Evolutionary conservation across 1,140 invertebrate species (phyloP), one percentile per base, ranked within the genome.

Genomic region (Cyclina sinensis): DNA sequence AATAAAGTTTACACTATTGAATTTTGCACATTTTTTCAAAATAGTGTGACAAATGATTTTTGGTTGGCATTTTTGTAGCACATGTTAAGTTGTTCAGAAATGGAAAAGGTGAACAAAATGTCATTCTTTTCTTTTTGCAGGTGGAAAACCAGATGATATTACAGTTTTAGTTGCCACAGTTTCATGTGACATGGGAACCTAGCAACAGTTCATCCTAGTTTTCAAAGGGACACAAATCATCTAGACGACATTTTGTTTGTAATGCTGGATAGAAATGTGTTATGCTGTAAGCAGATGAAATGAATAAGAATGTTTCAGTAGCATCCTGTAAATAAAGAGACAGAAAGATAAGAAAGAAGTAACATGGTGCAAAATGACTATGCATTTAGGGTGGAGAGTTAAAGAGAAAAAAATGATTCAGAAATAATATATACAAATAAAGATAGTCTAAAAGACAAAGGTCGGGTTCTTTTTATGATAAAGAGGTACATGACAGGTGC

Each of bases 71-170:
- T n/a, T n/a, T n/a, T n/a, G n/a, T n/a, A n/a, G n/a, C n/a, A n/a
- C n/a, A n/a, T n/a, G n/a, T n/a, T n/a, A n/a, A n/a, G n/a, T n/a
- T n/a, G n/a, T n/a, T n/a, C n/a, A n/a, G n/a, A n/a, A n/a, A n/a
- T n/a, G n/a, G n/a, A n/a, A n/a, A n/a, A n/a, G n/a, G n/a, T n/a
- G n/a, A n/a, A n/a, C n/a, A n/a, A n/a, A n/a, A n/a, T n/a, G n/a
- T 89, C 14, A 18, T 68, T 80, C 78, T 92, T 89, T 94, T 92
- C 94, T 96, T 94, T 92, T 95, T 97, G 97, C 82, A 99, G 98
- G 98, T 95, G 98, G 98, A 86, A 99, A 99, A 96, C 98, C 98
- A 73, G 99, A 99, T 95, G 99, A 99, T 96, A 99, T 99, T 95
- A 99, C 99, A 94, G 98, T 99, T 93, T 97, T 99, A 92, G 96